Evolutionary conservation across 2,113 vertebrate species (phyloP).

Genomic region (Trichechus manatus): DNA sequence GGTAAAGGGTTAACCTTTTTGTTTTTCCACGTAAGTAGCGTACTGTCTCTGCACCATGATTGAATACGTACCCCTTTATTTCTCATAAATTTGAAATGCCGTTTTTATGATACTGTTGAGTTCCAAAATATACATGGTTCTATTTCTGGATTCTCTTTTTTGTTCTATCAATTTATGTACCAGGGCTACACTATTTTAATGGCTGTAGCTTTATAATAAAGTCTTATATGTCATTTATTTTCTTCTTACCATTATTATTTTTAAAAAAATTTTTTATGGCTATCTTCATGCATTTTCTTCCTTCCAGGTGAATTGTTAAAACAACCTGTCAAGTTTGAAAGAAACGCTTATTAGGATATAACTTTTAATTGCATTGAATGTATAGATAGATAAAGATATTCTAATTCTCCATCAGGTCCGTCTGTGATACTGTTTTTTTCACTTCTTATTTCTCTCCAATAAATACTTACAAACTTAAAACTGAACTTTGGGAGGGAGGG

Average conservation of each 20-base stretch:
- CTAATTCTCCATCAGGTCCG: background rate
- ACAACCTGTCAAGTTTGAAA: background rate
- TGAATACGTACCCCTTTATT: background rate
- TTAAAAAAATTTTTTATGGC: background rate
- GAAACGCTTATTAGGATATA: background rate
- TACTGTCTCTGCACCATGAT: background rate
- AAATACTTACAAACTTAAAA: background rate
- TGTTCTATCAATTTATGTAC: too few relatives aligned
- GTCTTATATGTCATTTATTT: background rate
- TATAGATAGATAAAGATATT: background rate
- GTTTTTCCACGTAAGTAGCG: background rate
- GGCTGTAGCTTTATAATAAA: too few relatives aligned
- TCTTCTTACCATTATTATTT: background rate
- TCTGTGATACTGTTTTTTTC: background rate
- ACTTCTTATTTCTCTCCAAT: background rate
- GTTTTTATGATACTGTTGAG: background rate
- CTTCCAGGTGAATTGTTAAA: background rate
- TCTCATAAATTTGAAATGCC: background rate
- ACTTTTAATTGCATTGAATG: background rate
- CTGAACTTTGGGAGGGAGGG: background rate
- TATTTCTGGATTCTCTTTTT: background rate
- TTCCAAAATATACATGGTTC: background rate
- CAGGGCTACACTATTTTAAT: too few relatives aligned
- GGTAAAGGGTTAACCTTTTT: background rate
- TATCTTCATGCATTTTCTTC: background rate